Evolutionary conservation across 1,140 invertebrate species (phyloP), one percentile per base, ranked within the genome.

Genomic region (Drosophila jambulina): DNA sequence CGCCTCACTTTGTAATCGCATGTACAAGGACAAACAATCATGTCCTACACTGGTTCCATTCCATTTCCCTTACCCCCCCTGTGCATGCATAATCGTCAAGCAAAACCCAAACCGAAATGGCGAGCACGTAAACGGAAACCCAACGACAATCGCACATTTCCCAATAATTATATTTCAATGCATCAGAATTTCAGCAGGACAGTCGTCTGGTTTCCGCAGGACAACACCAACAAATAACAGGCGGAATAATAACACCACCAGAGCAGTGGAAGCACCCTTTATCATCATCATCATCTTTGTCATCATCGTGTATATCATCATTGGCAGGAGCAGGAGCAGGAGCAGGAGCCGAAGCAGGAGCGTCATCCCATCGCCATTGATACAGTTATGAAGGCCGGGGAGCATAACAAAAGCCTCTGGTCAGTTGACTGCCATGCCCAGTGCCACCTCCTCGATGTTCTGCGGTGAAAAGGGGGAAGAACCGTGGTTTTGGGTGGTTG

Each of bases 81-180:
- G 36, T 60, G 69, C 65, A 72, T 72, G 45, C 68, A 72, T 72
- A 72, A 72, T 72, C 69, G 67, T 21, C 2, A 38, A 29, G 62
- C 6, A 38, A 36, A 49, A 21, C 38, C 53, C 43, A 58, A 71
- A 72, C 68, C 54, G 68, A 72, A 51, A 72, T 72, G 70, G 54
- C 75, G 54, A 49, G 67, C 76, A 88, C 80, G 83, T 91, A 77
- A 91, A 82, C 85, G 86, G 86, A 90, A 85, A 91, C 82, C 75
- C 68, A 82, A 78, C 83, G 88, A 91, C 83, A 91, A 91, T 82
- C 87, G 87, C 83, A 88, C 80, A 91, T 91, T 91, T 91, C 78
- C 87, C 87, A 91, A 87, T 91, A 91, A 91, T 91, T 91, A 91
- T 91, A 91, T 91, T 91, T 84, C 87, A 87, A 91, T 91, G 80